These are phyloP conservation scores for Lasioglossum oenotherae DNA, from an alignment of 2,888 invertebrate genomes.

Conservation along the genomic window DNA sequence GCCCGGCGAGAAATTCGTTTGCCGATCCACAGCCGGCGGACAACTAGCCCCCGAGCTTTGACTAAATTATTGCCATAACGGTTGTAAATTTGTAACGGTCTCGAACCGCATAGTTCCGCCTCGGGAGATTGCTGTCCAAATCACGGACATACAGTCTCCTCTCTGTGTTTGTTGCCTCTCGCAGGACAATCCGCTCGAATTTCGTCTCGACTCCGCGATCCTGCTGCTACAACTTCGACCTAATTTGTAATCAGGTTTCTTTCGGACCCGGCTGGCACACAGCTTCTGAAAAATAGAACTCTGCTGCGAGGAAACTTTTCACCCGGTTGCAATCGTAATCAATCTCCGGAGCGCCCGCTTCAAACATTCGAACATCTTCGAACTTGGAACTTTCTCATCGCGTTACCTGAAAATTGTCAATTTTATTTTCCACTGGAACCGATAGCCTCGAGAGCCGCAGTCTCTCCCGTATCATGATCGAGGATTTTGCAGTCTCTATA, in stretches of 20 bases:
- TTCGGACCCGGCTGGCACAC: not conserved
- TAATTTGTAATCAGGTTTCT: slow-evolving; percentile 28
- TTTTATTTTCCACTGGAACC: not conserved
- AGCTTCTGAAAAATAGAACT: not conserved
- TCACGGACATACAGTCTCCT: not conserved
- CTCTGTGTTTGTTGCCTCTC: not conserved
- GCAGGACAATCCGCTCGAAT: slow-evolving; percentile 37
- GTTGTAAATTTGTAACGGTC: slow-evolving; percentile 48
- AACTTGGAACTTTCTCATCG: not conserved
- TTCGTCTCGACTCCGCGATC: slow-evolving; percentile 7
- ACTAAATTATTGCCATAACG: slow-evolving; percentile 45
- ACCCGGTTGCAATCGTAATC: not conserved
- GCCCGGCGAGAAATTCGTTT: slow-evolving; percentile 2
- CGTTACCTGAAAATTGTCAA: not conserved
- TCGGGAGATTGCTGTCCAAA: not conserved
- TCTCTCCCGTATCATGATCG: not conserved
- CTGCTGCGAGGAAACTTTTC: not conserved
- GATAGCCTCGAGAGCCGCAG: not conserved
- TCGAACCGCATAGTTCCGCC: slow-evolving; percentile 13
- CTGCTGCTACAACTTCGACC: slow-evolving; percentile 18
- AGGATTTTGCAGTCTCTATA: not conserved
- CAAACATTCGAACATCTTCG: not conserved
- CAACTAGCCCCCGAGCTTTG: slow-evolving; percentile 6
- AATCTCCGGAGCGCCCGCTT: not conserved
- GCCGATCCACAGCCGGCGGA: slow-evolving; percentile 2